Conservation (phyloP, 2,113 vertebrate genomes). For the Trochalopteron elliotii region DNA sequence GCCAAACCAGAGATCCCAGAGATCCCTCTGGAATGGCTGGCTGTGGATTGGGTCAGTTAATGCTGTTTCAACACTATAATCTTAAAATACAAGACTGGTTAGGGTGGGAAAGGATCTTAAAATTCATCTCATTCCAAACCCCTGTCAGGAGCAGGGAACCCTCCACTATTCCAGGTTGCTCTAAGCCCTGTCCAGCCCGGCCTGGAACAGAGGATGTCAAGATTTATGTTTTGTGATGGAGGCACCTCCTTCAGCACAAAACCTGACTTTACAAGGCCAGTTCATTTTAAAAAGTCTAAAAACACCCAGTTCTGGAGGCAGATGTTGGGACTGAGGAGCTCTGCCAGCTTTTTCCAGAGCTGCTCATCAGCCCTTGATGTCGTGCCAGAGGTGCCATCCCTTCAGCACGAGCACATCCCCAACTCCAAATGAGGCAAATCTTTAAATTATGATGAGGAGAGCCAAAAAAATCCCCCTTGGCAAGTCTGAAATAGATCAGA, state of each 20-base stretch:
- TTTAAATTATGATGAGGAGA: neutral
- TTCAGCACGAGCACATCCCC: neutral
- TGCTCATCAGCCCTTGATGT: neutral
- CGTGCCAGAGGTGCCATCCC: rapidly evolving
- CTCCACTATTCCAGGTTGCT: rapidly evolving
- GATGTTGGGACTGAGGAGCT: neutral
- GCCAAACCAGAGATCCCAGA: neutral
- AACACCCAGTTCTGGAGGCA: neutral
- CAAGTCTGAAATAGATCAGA: neutral
- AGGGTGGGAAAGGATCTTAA: neutral
- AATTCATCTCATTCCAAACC: neutral
- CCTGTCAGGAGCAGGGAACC: neutral
- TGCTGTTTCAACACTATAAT: neutral
- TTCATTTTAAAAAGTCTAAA: neutral
- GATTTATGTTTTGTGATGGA: neutral
- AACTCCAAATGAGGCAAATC: neutral
- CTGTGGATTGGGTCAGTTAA: neutral
- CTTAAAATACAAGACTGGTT: neutral
- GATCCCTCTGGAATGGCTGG: neutral
- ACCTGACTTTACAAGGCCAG: neutral
- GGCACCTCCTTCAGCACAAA: neutral
- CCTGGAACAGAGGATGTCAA: neutral
- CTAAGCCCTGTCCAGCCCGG: neutral
- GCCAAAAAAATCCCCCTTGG: neutral
- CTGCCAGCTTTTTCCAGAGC: neutral